Evolutionary conservation across 2,888 invertebrate genomes (phyloP).

Genomic region (Athalia rosae): DNA sequence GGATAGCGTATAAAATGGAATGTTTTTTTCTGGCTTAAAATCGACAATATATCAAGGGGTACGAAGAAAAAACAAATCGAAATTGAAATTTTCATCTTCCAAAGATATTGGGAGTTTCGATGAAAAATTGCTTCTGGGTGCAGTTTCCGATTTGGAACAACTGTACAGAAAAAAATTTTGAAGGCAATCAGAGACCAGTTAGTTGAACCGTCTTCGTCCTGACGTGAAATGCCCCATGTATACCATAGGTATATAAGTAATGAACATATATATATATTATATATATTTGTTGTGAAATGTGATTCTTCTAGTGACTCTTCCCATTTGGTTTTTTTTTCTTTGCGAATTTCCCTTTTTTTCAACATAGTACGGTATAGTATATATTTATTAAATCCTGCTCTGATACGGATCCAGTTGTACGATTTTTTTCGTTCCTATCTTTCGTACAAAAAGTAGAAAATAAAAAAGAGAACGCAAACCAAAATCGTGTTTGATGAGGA

Average conservation of each 20-base stretch:
- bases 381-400: not conserved
- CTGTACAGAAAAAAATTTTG: too few species aligned
- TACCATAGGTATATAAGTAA: conserved; percentile 7
- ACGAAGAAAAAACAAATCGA: too few species aligned
- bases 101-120: too few species aligned
- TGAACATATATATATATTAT: conserved; percentile 16
- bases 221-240: too few species aligned
- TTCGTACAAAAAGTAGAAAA: not conserved
- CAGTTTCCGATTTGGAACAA: too few species aligned
- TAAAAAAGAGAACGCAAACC: not conserved
- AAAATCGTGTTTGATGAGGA: conserved; percentile 1
- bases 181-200: too few species aligned
- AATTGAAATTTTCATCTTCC: too few species aligned
- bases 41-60: too few species aligned
- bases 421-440: not conserved
- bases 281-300: conserved; percentile 32
- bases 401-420: not conserved
- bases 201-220: too few species aligned
- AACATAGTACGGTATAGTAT: not conserved
- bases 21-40: too few species aligned
- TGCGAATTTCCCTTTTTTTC: not conserved
- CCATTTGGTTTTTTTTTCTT: not conserved
- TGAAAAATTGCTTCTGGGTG: too few species aligned
- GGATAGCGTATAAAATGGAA: too few species aligned
- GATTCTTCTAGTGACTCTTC: conserved; percentile 16